Evolutionary conservation across 2,888 invertebrate species (phyloP).

Genomic region (Crematogaster levior): DNA sequence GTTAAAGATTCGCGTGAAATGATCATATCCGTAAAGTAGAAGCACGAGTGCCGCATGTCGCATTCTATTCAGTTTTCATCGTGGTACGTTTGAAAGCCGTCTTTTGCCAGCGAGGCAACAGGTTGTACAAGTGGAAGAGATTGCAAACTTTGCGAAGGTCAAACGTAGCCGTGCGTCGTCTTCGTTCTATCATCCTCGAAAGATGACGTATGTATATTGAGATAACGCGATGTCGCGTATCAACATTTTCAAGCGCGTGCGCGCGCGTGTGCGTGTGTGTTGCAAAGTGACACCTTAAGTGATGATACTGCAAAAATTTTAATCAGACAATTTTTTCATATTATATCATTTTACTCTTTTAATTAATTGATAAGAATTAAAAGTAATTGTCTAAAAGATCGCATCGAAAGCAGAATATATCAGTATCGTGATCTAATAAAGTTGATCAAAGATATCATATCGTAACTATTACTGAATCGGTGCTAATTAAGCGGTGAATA

Average conservation of each 20-base stretch:
- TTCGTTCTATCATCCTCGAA: slow-evolving; percentile 46
- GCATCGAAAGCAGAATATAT: not conserved
- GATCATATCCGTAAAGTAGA: slow-evolving; percentile 3
- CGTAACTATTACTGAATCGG: not conserved
- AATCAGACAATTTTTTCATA: not conserved
- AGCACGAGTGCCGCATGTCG: slow-evolving; percentile 11
- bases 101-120: slow-evolving; percentile 70
- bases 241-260: not conserved
- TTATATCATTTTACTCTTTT: not conserved
- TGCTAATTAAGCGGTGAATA: not conserved
- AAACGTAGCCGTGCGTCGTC: slow-evolving; percentile 60
- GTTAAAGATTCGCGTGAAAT: slow-evolving; percentile 15
- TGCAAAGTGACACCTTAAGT: not conserved
- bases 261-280: not conserved
- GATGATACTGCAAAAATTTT: slow-evolving; percentile 1
- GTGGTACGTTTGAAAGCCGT: slow-evolving; percentile 42
- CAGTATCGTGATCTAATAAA: not conserved
- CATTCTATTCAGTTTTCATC: slow-evolving; percentile 46
- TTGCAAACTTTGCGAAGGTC: slow-evolving; percentile 66
- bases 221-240: not conserved
- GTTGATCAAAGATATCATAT: slow-evolving; percentile 1
- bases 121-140: slow-evolving; percentile 66
- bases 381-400: not conserved
- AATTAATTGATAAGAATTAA: not conserved
- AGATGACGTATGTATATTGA: slow-evolving; percentile 20